These are phyloP conservation scores for Drosophila lacteicornis DNA, from an alignment of 1,140 invertebrate species.

Conservation along the genomic window DNA sequence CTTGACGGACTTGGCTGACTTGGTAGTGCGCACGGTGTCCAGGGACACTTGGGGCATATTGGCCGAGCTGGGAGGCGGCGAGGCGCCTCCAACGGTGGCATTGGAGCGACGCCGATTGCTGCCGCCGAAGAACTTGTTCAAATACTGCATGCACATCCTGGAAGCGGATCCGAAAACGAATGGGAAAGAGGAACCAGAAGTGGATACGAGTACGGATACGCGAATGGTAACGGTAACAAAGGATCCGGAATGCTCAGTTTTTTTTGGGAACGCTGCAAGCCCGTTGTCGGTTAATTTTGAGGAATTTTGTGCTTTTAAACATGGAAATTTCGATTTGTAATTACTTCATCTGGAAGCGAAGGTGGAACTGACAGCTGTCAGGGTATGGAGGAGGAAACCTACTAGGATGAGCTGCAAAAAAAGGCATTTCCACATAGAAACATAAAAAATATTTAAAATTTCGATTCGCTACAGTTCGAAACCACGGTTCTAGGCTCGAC, in stretches of 20 bases:
- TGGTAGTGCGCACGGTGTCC: constrained; percentile 13
- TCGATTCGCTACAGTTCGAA: too few species aligned
- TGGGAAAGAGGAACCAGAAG: neutral
- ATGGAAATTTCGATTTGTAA: neutral
- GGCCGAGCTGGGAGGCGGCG: constrained; percentile 34
- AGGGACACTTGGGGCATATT: constrained; percentile 7
- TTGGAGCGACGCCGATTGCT: constrained; percentile 23
- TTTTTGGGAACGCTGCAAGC: neutral
- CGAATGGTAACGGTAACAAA: neutral
- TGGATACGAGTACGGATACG: neutral
- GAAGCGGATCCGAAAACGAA: neutral
- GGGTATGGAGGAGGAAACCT: neutral
- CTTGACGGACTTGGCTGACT: constrained; percentile 6
- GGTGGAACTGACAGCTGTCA: neutral
- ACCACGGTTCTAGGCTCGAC: too few species aligned
- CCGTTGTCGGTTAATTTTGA: neutral
- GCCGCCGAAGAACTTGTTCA: constrained; percentile 43
- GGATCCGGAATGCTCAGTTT: neutral
- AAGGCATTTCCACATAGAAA: too few species aligned
- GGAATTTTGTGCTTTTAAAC: neutral
- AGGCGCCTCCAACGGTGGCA: neutral
- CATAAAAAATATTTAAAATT: too few species aligned
- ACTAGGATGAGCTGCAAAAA: neutral
- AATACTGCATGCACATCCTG: constrained; percentile 55
- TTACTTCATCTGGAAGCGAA: neutral